Evolutionary conservation across 2,797 vertebrate genomes (phyloP), one percentile per base, ranked within the genome.

Genomic region (Helostoma temminkii): DNA sequence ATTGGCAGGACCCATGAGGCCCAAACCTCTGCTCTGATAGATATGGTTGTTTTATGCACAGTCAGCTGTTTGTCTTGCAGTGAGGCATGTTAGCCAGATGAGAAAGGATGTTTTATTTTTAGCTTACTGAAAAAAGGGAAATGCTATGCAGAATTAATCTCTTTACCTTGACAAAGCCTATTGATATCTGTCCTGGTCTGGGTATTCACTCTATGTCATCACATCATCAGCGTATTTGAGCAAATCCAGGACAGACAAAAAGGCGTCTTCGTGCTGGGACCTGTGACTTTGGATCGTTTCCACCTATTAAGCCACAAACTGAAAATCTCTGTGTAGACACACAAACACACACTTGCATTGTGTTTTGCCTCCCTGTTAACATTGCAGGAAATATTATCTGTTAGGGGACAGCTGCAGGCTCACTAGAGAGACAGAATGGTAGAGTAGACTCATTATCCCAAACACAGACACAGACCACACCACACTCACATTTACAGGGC

Each of bases 401-500:
- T 78, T 77, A 41, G 73, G 81, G 89, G 91, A 92, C 93, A 93
- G 93, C 92, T 93, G 93, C 89, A 89, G 86, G 83, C 89, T 91
- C 88, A 83, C 81, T 42, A 71, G 76, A 89, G 84, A 89, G 86
- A 88, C 82, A 81, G 84, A 88, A 86, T 87, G 75, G 76, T 69
- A 75, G 86, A 87, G 86, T 58, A 78, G 85, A 79, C 87, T 91
- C 90, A 92, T 92, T 92, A 92, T 90, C 87, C 82, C 74, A 86
- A 87, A 87, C 86, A 89, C 87, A 86, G 76, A 83, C 70, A 81
- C 70, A 73, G 60, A 80, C 78, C 62, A 65, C 76, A 80, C 69
- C 41, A 46, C 62, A 77, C 68, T 70, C 65, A 72, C 64, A 66
- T 65, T 57, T 50, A 66, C 37, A 79, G 83, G 82, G 73, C 69